Percentiles rank a stretch among this genome's conserved stretches.
Conservation (phyloP, 2,888 invertebrate species). For the Pristionchus japonicus region DNA sequence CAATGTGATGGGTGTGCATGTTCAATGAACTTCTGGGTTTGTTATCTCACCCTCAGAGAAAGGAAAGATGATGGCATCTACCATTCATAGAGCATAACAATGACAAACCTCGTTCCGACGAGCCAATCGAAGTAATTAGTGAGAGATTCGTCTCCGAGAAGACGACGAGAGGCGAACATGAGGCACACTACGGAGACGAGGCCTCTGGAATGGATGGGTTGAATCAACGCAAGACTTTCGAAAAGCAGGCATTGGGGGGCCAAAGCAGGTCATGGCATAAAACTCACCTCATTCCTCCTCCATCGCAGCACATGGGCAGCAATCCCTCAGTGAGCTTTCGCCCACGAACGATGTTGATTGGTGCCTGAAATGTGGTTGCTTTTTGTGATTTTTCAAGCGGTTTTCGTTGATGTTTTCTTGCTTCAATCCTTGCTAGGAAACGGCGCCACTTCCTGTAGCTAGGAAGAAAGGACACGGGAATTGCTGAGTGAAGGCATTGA, state of each 20-base stretch:
- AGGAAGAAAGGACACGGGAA: background rate
- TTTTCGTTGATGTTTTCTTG: background rate
- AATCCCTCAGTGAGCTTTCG: slow-evolving; percentile 57
- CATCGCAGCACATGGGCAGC: slow-evolving; percentile 68
- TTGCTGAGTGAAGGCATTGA: background rate
- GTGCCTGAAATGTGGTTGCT: too few species aligned
- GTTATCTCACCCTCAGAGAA: background rate
- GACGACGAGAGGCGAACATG: slow-evolving; percentile 66
- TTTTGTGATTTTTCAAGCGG: background rate
- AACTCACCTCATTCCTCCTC: slow-evolving; percentile 58
- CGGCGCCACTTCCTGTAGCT: background rate
- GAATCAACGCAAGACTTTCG: too few species aligned
- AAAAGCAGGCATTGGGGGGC: too few species aligned
- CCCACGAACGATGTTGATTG: slow-evolving; percentile 53
- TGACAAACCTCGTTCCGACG: slow-evolving; percentile 61
- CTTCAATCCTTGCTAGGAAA: background rate
- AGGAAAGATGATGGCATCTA: background rate
- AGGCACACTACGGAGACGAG: slow-evolving; percentile 69
- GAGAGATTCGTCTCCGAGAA: slow-evolving; percentile 68
- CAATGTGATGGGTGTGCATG: background rate
- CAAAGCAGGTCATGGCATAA: too few species aligned
- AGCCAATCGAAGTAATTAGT: slow-evolving; percentile 67
- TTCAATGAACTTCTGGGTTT: background rate
- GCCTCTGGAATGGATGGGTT: slow-evolving; percentile 54
- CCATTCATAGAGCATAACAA: background rate